Conservation (phyloP, 2,888 invertebrate genomes). For the Lamellibrachia satsuma region DNA sequence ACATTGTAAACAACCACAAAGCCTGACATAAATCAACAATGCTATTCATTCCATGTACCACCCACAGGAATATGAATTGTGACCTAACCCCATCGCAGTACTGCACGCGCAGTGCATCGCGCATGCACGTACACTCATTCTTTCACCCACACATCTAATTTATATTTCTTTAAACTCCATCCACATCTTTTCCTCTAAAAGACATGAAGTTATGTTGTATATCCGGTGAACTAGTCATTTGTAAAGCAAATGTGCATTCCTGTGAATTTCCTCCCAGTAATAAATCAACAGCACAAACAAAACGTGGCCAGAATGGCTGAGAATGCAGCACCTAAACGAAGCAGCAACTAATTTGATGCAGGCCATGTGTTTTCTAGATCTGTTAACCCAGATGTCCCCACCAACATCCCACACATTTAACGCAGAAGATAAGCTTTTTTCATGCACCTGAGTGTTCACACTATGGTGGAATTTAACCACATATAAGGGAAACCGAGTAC, state of each 20-base stretch:
- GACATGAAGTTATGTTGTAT: background rate
- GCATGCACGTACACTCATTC: background rate
- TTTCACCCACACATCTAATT: background rate
- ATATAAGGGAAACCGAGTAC: background rate
- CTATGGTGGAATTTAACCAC: background rate
- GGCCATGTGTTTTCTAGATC: background rate
- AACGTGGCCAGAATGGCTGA: background rate
- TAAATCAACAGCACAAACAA: background rate
- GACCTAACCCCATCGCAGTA: too few species aligned
- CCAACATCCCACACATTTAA: background rate
- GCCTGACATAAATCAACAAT: background rate
- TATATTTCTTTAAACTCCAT: slow-evolving; percentile 4
- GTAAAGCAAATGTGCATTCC: background rate
- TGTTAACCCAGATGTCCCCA: background rate
- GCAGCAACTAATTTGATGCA: background rate
- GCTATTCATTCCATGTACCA: background rate
- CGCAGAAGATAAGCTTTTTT: background rate
- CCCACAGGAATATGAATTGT: background rate
- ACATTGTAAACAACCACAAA: background rate
- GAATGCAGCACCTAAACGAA: background rate
- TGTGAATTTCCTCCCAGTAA: background rate
- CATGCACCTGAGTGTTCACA: background rate
- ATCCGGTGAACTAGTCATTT: background rate
- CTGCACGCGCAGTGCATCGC: too few species aligned
- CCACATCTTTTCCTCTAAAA: background rate